Percentiles rank a stretch among this genome's conserved stretches.
phyloP scores from a whole-genome alignment of 2,797 vertebrate genomes.

The Myotis findleyi region DNA sequence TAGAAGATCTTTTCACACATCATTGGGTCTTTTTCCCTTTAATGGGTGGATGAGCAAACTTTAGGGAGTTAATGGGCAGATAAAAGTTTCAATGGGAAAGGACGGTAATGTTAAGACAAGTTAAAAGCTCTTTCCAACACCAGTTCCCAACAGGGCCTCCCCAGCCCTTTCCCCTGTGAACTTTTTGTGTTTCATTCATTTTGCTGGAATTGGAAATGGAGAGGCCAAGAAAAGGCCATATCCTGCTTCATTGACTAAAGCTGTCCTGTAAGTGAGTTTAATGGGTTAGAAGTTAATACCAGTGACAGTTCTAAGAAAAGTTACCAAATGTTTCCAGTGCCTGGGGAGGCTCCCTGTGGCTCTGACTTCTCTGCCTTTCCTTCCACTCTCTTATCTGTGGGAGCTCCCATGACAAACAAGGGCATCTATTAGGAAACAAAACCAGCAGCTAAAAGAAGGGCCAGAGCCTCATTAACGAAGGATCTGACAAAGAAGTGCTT shows the following conservation, averaged over 20 bases:
- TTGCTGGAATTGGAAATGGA: constrained; percentile 82
- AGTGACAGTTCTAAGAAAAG: constrained; percentile 88
- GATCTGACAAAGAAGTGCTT: constrained; percentile 73
- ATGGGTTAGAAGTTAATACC: constrained; percentile 90
- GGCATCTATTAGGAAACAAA: constrained; percentile 85
- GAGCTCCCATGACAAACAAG: constrained; percentile 74
- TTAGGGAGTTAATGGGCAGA: constrained; percentile 85
- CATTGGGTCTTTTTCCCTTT: constrained; percentile 66
- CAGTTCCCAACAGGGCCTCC: constrained; percentile 81
- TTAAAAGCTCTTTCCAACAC: constrained; percentile 87
- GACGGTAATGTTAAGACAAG: constrained; percentile 83
- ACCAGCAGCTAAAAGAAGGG: constrained; percentile 79
- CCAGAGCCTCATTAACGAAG: constrained; percentile 84
- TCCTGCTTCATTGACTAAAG: constrained; percentile 87
- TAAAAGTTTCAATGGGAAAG: constrained; percentile 83
- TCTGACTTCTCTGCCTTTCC: constrained; percentile 77
- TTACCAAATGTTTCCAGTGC: constrained; percentile 75
- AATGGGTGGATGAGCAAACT: constrained; percentile 83
- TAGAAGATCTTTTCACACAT: constrained; percentile 72
- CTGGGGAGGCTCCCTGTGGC: constrained; percentile 82
- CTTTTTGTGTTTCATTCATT: constrained; percentile 88
- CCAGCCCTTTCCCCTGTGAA: constrained; percentile 86
- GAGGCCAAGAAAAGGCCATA: constrained; percentile 85
- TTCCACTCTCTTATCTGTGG: constrained; percentile 80
- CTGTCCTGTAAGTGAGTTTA: constrained; percentile 84